Conservation (phyloP, 2,888 invertebrate species). For the Aphodius sticticus region DNA sequence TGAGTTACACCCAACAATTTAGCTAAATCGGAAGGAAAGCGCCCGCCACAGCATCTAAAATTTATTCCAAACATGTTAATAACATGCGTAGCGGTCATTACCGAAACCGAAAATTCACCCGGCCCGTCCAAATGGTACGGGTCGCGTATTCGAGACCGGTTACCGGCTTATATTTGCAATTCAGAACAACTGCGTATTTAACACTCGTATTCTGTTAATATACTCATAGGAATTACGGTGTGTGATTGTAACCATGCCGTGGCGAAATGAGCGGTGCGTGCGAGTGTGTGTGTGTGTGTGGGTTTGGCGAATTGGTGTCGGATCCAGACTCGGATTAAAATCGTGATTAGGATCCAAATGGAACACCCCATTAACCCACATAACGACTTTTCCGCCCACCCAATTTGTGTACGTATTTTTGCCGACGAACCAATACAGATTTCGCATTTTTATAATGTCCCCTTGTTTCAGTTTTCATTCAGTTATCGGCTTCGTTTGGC, state of each 20-base stretch:
- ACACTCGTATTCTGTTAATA: constrained; percentile 4
- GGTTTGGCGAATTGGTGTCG: not conserved
- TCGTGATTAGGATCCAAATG: constrained; percentile 4
- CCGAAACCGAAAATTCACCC: not conserved
- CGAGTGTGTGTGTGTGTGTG: not conserved
- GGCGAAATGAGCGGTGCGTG: not conserved
- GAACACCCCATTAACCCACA: constrained; percentile 4
- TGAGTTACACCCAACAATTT: not conserved
- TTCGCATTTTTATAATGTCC: not conserved
- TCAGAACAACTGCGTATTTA: constrained; percentile 4
- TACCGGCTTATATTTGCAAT: not conserved
- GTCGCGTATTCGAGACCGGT: not conserved
- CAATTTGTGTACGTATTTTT: not conserved
- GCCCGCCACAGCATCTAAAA: not conserved
- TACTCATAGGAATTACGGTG: constrained; percentile 4
- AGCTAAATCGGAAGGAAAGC: not conserved
- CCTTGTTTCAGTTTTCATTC: not conserved
- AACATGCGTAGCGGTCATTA: constrained; percentile 4
- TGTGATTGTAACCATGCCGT: not conserved
- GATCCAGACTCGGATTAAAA: not conserved
- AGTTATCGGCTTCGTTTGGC: not conserved
- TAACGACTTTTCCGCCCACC: not conserved
- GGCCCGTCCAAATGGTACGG: not conserved
- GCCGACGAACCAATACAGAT: not conserved
- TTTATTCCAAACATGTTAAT: not conserved